Base-by-base conservation (phyloP, 1,140 invertebrate genomes). In the Drosophila erecta region DNA sequence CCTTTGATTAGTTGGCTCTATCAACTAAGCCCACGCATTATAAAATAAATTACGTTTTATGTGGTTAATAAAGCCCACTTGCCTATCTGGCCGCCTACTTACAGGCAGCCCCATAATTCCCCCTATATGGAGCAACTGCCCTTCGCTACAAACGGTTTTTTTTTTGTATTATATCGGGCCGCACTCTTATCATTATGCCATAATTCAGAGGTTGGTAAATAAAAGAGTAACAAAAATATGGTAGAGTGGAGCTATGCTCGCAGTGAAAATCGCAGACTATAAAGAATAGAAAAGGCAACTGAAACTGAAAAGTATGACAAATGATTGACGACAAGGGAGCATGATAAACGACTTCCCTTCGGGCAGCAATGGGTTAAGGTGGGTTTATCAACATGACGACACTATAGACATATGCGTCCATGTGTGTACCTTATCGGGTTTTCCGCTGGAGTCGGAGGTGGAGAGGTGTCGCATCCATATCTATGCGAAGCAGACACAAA, bases 241-340 rank as follows among this genome's bases (percentile, higher is more conserved):
- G 47, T 41, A 40, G 27, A 10, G 60, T 44, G 27, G 17, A 53
- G 51, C 17, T 14, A 20, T 11, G 46, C 15, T 70, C 50, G 33
- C 33, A 35, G 56, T 30, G 55, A 40, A 70, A 47, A 41, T 57
- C 15, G 17, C 40, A 30, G 22, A 43, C 35, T 38, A 62, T 41
- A 22, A 55, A 30, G 46, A 72, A 76, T 33, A 50, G 44, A 41
- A 11, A 47, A 66, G 8, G 37, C 11, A 38, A 38, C 35, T 37
- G 11, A 37, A 37, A 37, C 62, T 60, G 12, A 77, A 71, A 81
- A 65, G 50, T 72, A 61, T 71, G 84, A 87, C 84, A 65, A 89
- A 89, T 89, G 83, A 87, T 87, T 83, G 83, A 89, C 75, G 81
- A 84, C 80, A 83, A 57, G 27, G 27, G 27, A 38, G 30, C 53